Evolutionary conservation across 1,140 invertebrate genomes (phyloP).

Genomic region (Nasonia vitripennis): DNA sequence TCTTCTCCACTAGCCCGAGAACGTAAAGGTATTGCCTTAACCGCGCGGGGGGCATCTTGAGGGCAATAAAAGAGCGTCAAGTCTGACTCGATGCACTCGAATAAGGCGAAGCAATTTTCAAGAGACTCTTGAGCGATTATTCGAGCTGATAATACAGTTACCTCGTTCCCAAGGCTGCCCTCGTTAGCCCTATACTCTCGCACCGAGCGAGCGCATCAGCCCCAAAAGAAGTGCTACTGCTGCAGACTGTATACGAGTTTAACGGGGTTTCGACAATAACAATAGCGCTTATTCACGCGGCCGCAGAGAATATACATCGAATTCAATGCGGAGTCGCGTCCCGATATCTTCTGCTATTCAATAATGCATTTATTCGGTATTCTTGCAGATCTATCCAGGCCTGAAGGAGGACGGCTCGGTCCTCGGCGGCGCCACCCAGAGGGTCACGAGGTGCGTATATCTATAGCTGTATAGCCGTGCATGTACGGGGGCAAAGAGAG

Average conservation of each 20-base stretch:
- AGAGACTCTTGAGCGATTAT: conserved; percentile 31
- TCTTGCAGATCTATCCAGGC: conserved; percentile 71
- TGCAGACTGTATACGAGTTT: background rate
- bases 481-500: background rate
- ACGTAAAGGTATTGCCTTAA: background rate
- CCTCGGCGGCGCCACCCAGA: conserved; percentile 68
- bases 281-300: background rate
- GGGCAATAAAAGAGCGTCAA: conserved; percentile 22
- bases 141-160: conserved; percentile 44
- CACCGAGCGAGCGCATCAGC: background rate
- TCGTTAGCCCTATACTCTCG: conserved; percentile 4
- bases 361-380: conserved; percentile 1
- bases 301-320: background rate
- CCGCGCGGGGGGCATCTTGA: background rate
- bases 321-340: background rate
- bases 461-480: conserved; percentile 23
- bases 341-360: background rate
- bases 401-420: conserved; percentile 72
- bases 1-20: no score
- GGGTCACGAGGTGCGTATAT: conserved; percentile 69
- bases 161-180: conserved; percentile 20
- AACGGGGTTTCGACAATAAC: background rate
- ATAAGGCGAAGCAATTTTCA: conserved; percentile 34
- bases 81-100: conserved; percentile 3
- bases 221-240: background rate